Evolutionary conservation across 2,888 invertebrate species (phyloP), one percentile per base, ranked within the genome.

Genomic region (Megastigmus dorsalis): DNA sequence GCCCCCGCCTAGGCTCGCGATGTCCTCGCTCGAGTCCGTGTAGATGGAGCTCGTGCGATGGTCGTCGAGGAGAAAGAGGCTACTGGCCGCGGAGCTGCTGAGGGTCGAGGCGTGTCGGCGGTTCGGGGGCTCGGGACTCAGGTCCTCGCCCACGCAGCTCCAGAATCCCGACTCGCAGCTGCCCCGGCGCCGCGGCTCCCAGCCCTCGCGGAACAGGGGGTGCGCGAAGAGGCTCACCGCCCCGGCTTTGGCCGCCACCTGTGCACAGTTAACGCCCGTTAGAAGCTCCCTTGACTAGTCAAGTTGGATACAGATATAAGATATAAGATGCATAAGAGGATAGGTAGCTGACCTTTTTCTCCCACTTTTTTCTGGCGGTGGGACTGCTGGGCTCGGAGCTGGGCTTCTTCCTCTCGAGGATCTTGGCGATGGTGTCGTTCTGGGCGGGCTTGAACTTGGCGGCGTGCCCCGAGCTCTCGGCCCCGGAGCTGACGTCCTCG

Each of bases 141-240:
- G 91, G 85, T 94, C 94, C 85, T 94, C 94, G 83, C 95, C 95
- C 77, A 95, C 94, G 81, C 95, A 95, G 68, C 95, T 95, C 90
- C 95, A 96, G 86, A 96, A 96, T 20, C 96, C 96, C 80, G 95
- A 95, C 87, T 96, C 96, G 86, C 95, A 95, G 20, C 95, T 96
- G 70, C 95, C 96, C 54, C 95, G 91, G 18, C 95, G 89, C 36
- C 93, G 90, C n/a, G 93, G 88, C 57, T 88, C 88, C 88, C 88
- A 88, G 2, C 87, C 85, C 36, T 88, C 88, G 5, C 88, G 81
- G 78, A 88, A 91, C 36, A 91, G 86, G 1, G 92, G 92, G 85
- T 92, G 92, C 28, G 90, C 89, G 80, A 91, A 92, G 7, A 92
- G 85, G 7, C 91, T 90, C 76, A 90, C 90, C 7, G 90, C 91